Evolutionary conservation across 2,797 vertebrate species (phyloP).

Genomic region (Catamblyrhynchus diadema): DNA sequence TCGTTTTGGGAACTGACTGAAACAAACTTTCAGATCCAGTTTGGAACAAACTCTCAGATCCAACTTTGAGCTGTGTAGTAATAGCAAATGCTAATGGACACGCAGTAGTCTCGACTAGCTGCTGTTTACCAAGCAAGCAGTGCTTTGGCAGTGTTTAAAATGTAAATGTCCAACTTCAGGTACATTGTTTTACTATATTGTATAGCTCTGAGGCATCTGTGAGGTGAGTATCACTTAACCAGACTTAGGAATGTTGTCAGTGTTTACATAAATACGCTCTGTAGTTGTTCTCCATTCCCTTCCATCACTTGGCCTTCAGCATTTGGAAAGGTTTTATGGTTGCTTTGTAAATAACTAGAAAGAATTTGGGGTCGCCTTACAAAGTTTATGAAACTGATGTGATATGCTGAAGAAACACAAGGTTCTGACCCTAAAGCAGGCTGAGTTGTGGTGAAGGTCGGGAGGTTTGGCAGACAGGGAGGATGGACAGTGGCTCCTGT

Average conservation of each 20-base stretch:
- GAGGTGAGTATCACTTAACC: fast-evolving
- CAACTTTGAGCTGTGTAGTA: background rate
- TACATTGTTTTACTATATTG: fast-evolving
- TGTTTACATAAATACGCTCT: fast-evolving
- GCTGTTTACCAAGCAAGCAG: background rate
- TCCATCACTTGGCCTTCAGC: background rate
- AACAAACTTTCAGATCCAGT: background rate
- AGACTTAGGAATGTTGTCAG: background rate
- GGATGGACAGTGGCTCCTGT: background rate
- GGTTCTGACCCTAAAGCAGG: background rate
- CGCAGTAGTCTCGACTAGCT: background rate
- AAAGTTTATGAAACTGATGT: background rate
- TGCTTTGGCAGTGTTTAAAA: background rate
- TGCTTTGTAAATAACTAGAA: background rate
- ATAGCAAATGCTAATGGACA: background rate
- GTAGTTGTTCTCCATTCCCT: fast-evolving
- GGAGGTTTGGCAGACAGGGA: background rate
- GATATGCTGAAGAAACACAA: background rate
- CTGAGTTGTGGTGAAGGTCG: background rate
- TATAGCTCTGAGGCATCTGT: background rate
- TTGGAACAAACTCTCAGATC: background rate
- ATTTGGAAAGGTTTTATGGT: background rate
- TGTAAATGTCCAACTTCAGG: background rate
- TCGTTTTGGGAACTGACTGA: background rate
- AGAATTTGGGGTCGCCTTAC: background rate